Evolutionary conservation across 2,888 invertebrate genomes (phyloP).

Genomic region (Archips xylosteana): DNA sequence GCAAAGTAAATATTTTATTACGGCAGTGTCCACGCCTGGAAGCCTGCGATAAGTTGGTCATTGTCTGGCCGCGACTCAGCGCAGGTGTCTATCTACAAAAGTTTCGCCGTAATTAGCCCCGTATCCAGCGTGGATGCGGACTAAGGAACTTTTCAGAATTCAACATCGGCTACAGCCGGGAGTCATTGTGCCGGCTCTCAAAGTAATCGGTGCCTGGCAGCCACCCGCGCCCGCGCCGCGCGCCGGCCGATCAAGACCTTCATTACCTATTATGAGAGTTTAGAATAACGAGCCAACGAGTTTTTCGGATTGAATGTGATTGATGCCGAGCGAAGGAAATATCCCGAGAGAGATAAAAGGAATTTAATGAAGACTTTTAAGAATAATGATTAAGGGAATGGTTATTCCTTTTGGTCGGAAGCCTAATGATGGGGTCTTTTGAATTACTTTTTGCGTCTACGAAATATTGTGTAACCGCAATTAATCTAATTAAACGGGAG

Average conservation of each 20-base stretch:
- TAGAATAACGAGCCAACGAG: conserved; percentile 84
- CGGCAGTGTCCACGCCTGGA: conserved; percentile 64
- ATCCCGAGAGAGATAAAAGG: conserved; percentile 85
- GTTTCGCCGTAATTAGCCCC: conserved; percentile 82
- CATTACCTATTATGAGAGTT: conserved; percentile 86
- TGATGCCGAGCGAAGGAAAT: conserved; percentile 83
- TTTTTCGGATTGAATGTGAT: conserved; percentile 85
- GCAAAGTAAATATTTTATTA: conserved; percentile 65
- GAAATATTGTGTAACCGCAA: conserved; percentile 71
- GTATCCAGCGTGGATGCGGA: conserved; percentile 80
- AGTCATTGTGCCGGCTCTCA: conserved; percentile 81
- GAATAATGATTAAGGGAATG: conserved; percentile 85
- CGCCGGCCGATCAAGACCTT: conserved; percentile 73
- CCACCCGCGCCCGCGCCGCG: conserved; percentile 62
- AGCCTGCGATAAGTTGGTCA: conserved; percentile 82
- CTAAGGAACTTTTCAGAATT: conserved; percentile 81
- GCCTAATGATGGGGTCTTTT: conserved; percentile 81
- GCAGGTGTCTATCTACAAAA: conserved; percentile 85
- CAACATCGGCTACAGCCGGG: conserved; percentile 79
- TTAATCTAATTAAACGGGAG: conserved; percentile 67
- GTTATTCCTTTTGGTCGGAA: conserved; percentile 82
- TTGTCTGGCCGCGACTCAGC: conserved; percentile 80
- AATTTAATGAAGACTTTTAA: conserved; percentile 86
- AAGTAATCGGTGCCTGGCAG: conserved; percentile 82
- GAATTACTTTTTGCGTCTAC: conserved; percentile 78